Conservation (phyloP, 2,113 vertebrate genomes). For the Trogon surrucura region DNA sequence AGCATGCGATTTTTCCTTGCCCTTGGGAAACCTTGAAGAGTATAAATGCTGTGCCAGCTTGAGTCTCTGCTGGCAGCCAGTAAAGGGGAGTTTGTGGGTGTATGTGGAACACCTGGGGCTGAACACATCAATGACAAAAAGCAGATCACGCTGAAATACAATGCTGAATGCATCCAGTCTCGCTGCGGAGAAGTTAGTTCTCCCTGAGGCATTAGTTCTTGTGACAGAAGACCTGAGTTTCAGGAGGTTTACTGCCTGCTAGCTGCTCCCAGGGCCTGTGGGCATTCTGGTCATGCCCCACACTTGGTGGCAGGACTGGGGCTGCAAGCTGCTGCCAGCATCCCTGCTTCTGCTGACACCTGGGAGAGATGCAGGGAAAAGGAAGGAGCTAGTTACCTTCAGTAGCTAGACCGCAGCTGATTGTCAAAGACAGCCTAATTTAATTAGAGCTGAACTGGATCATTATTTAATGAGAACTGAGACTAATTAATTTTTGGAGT, state of each 20-base stretch:
- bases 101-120: neutral
- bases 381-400: neutral
- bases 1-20: neutral
- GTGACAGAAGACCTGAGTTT: conserved; percentile 6
- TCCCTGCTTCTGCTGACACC: neutral
- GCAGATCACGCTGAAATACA: neutral
- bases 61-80: neutral
- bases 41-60: neutral
- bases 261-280: neutral
- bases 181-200: neutral
- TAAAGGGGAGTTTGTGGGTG: neutral
- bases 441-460: conserved; percentile 70
- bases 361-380: neutral
- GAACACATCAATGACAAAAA: neutral
- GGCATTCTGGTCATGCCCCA: neutral
- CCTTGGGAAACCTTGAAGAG: neutral
- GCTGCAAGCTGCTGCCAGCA: neutral
- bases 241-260: neutral
- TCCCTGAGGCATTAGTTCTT: neutral
- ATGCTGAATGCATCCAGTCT: neutral
- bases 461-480: conserved; percentile 74
- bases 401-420: conserved; percentile 18
- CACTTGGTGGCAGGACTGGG: neutral
- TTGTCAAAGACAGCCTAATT: conserved; percentile 71
- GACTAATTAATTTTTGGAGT: conserved; percentile 75